These are phyloP conservation scores for Ostrea denselamellosa DNA, from an alignment of 1,140 invertebrate species.

Conservation along the genomic window DNA sequence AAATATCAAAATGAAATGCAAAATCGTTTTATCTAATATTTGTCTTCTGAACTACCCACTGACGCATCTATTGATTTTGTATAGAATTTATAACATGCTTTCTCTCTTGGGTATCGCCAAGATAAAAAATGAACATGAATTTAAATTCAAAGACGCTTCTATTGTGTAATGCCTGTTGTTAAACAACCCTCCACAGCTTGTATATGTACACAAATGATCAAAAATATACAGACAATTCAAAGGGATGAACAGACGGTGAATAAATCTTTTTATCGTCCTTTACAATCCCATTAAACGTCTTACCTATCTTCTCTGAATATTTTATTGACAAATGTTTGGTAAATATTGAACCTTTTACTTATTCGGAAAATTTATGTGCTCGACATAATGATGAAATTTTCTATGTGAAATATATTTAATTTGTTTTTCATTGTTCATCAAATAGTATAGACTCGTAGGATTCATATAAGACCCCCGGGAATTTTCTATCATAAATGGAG, in stretches of 20 bases:
- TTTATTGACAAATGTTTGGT: background rate
- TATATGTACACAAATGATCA: conserved; percentile 19
- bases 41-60: background rate
- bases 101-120: background rate
- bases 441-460: background rate
- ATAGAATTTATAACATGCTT: background rate
- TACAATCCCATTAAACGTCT: conserved; percentile 14
- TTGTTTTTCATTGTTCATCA: background rate
- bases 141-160: background rate
- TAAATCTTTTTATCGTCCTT: conserved; percentile 8
- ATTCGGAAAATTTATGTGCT: background rate
- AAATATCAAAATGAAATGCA: background rate
- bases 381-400: background rate
- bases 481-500: no score
- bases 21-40: background rate
- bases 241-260: background rate
- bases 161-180: conserved; percentile 36
- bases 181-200: background rate
- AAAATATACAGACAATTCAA: background rate
- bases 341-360: conserved; percentile 16
- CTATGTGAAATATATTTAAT: background rate
- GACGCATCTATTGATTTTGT: background rate
- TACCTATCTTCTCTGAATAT: background rate
- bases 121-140: conserved; percentile 6
- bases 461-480: no score